Conservation (phyloP, 2,888 invertebrate genomes). For the Allolobophora icterica region DNA sequence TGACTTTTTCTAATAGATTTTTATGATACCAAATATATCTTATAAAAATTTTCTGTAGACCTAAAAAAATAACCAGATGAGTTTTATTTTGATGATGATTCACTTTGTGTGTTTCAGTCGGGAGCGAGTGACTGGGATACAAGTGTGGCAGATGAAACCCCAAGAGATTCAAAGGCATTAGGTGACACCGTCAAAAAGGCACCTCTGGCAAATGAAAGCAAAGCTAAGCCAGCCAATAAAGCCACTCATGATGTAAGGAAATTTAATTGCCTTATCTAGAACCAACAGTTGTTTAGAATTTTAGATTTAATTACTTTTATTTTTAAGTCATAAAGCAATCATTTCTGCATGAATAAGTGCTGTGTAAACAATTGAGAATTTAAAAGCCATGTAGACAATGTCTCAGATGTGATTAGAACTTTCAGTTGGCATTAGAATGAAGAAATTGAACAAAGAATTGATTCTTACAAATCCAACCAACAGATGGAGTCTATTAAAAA, state of each 20-base stretch:
- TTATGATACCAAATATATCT: too few species aligned
- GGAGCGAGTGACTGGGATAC: background rate
- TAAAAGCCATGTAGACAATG: background rate
- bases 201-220: background rate
- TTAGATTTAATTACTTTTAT: background rate
- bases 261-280: background rate
- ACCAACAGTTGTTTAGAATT: background rate
- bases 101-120: slow-evolving; percentile 3
- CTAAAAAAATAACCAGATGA: too few species aligned
- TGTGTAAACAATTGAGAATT: background rate
- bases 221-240: background rate
- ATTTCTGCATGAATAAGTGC: background rate
- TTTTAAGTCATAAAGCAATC: background rate
- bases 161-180: background rate
- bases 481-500: too few species aligned
- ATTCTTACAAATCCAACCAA: background rate
- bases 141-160: background rate
- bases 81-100: background rate
- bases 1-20: too few species aligned
- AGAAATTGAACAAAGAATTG: background rate
- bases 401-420: background rate
- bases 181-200: background rate
- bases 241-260: background rate
- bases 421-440: background rate
- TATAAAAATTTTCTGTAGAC: too few species aligned